These are phyloP conservation scores for Dendrolimus kikuchii DNA, from an alignment of 1,140 invertebrate genomes.

Conservation along the genomic window DNA sequence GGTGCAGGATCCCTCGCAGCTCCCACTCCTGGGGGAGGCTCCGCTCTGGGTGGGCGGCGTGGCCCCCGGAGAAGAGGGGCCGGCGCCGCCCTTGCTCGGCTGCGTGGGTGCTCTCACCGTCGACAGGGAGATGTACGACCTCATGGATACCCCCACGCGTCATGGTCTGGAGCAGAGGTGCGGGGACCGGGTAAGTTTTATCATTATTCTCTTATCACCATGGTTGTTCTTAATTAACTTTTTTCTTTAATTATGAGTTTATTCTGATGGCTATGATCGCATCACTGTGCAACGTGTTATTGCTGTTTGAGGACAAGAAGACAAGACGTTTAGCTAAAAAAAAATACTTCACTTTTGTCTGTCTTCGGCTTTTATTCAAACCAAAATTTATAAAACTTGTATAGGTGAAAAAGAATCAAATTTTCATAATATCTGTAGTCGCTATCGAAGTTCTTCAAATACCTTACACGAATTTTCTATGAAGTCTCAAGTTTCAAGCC, in stretches of 20 bases:
- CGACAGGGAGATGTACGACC: conserved; percentile 75
- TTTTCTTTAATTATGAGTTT: too few relatives aligned
- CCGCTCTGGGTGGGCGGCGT: conserved; percentile 87
- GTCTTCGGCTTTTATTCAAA: too few relatives aligned
- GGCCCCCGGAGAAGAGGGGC: conserved; percentile 75
- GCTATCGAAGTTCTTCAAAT: too few relatives aligned
- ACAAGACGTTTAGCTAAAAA: too few relatives aligned
- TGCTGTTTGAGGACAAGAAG: too few relatives aligned
- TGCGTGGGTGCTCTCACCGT: conserved; percentile 87
- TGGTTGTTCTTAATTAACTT: neutral
- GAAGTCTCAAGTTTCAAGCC: neutral
- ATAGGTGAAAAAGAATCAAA: too few relatives aligned
- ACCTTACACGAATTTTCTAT: too few relatives aligned
- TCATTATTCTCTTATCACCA: neutral
- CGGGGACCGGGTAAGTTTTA: conserved; percentile 76
- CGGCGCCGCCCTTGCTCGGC: conserved; percentile 77
- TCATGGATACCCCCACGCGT: conserved; percentile 75
- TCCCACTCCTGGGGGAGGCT: conserved; percentile 77
- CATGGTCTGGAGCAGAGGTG: conserved; percentile 87
- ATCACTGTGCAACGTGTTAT: too few relatives aligned
- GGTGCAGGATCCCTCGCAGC: conserved; percentile 65
- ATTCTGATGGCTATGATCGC: too few relatives aligned
- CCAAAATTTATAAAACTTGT: too few relatives aligned
- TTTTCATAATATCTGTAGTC: too few relatives aligned
- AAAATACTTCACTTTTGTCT: too few relatives aligned